Evolutionary conservation across 64 coral and sea anemone genomes (phyloP), one percentile per base, ranked within the genome.

Genomic region (Montipora cactus): DNA sequence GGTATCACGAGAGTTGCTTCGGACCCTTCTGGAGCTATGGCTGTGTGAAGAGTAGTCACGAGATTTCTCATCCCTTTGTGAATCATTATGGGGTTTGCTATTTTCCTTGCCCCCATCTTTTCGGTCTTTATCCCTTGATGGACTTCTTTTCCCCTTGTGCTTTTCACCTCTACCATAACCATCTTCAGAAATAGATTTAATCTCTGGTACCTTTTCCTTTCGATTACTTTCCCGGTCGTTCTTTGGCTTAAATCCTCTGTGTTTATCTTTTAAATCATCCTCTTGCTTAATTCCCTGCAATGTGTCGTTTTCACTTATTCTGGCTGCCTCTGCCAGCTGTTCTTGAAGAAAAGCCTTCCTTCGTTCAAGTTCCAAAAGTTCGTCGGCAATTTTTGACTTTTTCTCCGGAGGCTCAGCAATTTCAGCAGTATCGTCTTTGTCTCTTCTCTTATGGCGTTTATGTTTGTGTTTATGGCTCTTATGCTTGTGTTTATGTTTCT

Each of bases 331-430:
- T 49, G 91, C 98, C 51, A 99, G 86, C 75, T 99, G 98, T 52
- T 96, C 83, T 82, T 99, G 92, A 22, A 99, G 90, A 77, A 96
- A 99, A 9, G 92, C 89, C 89, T 96, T 96, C 19, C 98, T 85
- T 87, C 76, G 92, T 72, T 96, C 98, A 52, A 99, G 92, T 67
- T 96, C 95, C 59, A 95, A 87, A 28, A 99, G 69, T 84, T 96
- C 98, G 52, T 90, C 81, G 74, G 89, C 98, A 73, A 96, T 91
- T 15, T 80, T 83, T 25, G 82, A 89, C 50, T 92, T 94, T 45
- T 94, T 93, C 66, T 92, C 92, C 8, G 83, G 7, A 67, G 82
- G 62, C 75, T 96, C 92, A 52, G 21, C 49, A 48, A 48, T 67
- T 37, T 91, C 69, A 7, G 76, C 75, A 5, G 84, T 78, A 70